These are phyloP conservation scores for Gymnogyps californianus DNA, from an alignment of 2,113 vertebrate species.

Conservation along the genomic window DNA sequence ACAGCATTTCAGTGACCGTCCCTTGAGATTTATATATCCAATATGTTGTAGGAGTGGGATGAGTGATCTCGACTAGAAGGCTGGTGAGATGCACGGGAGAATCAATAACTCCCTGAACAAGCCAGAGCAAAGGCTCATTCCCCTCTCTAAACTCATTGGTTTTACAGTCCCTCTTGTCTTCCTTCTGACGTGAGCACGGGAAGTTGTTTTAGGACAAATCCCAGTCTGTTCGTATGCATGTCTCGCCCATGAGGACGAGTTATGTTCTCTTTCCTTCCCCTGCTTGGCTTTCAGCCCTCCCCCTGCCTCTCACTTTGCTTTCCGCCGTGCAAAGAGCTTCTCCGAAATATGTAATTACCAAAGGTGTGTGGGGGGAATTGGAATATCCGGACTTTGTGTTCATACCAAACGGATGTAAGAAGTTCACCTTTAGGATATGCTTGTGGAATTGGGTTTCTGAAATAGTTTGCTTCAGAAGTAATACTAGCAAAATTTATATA, in stretches of 20 bases:
- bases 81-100: neutral
- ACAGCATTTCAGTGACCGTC: neutral
- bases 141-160: neutral
- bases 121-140: neutral
- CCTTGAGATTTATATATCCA: neutral
- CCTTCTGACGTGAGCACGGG: rapidly evolving
- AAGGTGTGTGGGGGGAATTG: neutral
- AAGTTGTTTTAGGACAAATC: neutral
- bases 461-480: neutral
- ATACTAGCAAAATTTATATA: neutral
- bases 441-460: neutral
- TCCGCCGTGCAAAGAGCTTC: neutral
- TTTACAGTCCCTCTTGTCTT: neutral
- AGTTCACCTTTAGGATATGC: neutral
- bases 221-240: rapidly evolving
- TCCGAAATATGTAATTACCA: neutral
- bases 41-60: neutral
- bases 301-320: neutral
- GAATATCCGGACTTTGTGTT: neutral
- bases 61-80: neutral
- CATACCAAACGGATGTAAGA: neutral
- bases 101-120: neutral
- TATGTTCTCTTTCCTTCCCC: neutral
- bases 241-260: neutral
- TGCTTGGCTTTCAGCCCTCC: neutral